phyloP scores from a whole-genome alignment of 2,113 vertebrate species.

The rabbit (Oryctolagus cuniculus) region DNA sequence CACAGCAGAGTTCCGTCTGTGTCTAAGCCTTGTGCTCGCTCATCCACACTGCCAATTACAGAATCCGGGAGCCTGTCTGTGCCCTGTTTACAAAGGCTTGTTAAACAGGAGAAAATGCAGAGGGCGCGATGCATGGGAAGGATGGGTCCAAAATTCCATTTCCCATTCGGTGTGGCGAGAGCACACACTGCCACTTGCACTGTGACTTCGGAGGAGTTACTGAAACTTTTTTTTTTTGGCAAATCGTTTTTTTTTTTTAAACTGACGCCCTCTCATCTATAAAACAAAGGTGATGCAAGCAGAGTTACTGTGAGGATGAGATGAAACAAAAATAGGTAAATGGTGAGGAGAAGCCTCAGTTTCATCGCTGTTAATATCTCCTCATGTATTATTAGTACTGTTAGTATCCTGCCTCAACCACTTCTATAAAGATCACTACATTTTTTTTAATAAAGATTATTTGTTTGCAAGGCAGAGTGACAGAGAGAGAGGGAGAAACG shows the following conservation, averaged over 20 bases:
- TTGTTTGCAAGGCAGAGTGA: no score
- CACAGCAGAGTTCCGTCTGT: rapidly evolving
- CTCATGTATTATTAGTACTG: background rate
- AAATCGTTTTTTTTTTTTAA: no score
- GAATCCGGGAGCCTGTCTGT: background rate
- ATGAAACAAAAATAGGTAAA: background rate
- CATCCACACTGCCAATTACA: background rate
- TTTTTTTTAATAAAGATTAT: no score
- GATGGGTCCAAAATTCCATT: background rate
- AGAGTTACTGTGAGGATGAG: background rate
- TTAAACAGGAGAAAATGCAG: background rate
- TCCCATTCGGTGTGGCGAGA: background rate
- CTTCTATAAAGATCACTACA: background rate
- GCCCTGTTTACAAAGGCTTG: background rate
- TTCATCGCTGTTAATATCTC: background rate
- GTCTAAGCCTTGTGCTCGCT: background rate
- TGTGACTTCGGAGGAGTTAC: background rate
- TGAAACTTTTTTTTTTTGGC: background rate
- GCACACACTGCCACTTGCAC: no score
- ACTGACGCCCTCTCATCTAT: background rate
- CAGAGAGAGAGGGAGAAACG: no score
- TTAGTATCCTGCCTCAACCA: background rate
- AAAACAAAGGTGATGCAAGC: background rate
- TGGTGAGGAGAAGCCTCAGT: background rate
- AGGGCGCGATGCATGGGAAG: background rate